Evolutionary conservation across 2,797 vertebrate genomes (phyloP), one percentile per base, ranked within the genome.

Genomic region (Schizopygopsis malacanthus): DNA sequence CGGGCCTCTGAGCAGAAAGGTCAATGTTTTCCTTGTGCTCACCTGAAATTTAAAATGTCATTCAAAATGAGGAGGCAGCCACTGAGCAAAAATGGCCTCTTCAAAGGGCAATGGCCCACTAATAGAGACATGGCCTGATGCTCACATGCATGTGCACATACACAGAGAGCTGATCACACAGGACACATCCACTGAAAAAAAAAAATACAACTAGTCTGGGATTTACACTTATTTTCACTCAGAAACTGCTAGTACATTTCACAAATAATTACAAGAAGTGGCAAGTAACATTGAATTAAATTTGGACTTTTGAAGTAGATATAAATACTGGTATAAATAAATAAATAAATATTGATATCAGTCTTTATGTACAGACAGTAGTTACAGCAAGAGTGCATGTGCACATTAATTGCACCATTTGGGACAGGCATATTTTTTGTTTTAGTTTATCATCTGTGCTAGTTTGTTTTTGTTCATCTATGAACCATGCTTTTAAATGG

Each of bases 1-100:
- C 91, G 54, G 87, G 90, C 90, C 86, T 92, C 87, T 89, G 86
- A 90, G 90, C 90, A 91, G 92, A 94, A 94, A 94, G 93, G 94
- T 94, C 94, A 92, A 88, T 90, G 89, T 91, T 91, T 93, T 92
- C 88, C 77, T 89, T 76, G 28, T 78, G 54, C 86, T 88, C 79
- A 91, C 88, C 91, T 94, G 86, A 91, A 92, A 93, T 91, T 92
- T 90, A 76, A 87, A 90, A 88, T 87, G 82, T 76, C 72, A 88
- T 78, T 91, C 69, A 37, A 83, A 89, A 88, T 10, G 20, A 83
- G 85, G 81, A 83, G 22, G 63, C 20, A 77, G 78, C 70, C 28
- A 22, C 39, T 0, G 52, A 75, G 50, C 3, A 67, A 47, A 71
- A 79, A 79, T n/a, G 43, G 86, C 67, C 85, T 78, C 78, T 92